Evolutionary conservation across 1,140 invertebrate species (phyloP).

Genomic region (Chrysomallon squamiferum): DNA sequence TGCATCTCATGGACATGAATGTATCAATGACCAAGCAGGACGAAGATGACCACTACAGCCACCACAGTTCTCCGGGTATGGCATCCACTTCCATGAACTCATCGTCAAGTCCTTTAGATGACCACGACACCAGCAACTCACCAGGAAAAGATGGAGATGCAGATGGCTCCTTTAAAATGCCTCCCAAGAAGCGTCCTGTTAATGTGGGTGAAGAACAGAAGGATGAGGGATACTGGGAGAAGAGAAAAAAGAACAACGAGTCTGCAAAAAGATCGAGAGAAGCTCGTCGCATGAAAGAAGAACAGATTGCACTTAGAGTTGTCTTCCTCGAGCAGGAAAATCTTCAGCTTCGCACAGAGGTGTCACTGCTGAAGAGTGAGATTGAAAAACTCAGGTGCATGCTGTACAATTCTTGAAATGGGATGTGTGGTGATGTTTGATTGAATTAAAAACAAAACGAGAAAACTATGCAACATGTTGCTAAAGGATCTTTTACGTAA

Average conservation of each 20-base stretch:
- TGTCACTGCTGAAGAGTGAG: conserved; percentile 52
- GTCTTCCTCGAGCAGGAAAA: conserved; percentile 62
- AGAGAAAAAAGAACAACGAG: conserved; percentile 64
- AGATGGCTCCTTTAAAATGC: conserved; percentile 15
- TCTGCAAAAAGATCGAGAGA: conserved; percentile 64
- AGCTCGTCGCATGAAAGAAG: conserved; percentile 58
- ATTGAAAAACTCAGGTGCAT: conserved; percentile 54
- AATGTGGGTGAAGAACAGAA: conserved; percentile 41
- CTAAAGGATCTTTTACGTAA: too few species aligned
- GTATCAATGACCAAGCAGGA: not conserved
- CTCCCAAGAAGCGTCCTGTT: conserved; percentile 47
- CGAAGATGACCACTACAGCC: not conserved
- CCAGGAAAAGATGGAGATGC: conserved; percentile 8
- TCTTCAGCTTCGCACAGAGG: conserved; percentile 58
- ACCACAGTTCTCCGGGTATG: conserved; percentile 9
- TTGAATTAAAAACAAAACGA: not conserved
- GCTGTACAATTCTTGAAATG: conserved; percentile 42
- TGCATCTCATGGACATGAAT: not conserved
- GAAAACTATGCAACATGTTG: too few species aligned
- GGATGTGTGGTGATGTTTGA: not conserved
- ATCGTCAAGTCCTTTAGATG: conserved; percentile 7
- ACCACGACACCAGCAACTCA: conserved; percentile 17
- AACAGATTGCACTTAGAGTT: conserved; percentile 77
- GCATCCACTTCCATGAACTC: conserved; percentile 5
- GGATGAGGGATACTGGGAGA: conserved; percentile 62